phyloP scores from a whole-genome alignment of 1,140 invertebrate species.

The Trinorchestia longiramus region DNA sequence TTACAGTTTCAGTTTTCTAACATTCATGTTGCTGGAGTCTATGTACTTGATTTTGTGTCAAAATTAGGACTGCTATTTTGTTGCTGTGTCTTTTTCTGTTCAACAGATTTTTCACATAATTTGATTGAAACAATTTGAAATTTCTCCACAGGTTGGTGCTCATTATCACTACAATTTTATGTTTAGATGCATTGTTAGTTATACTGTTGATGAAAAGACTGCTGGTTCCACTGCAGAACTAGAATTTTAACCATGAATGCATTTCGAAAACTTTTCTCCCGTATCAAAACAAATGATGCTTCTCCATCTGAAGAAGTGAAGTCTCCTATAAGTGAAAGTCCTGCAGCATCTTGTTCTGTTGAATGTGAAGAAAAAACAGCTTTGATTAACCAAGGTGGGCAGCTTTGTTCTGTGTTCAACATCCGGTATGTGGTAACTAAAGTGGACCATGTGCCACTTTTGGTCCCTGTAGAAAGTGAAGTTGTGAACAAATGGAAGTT shows the following conservation, averaged over 20 bases:
- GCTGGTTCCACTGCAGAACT: neutral
- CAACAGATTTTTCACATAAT: neutral
- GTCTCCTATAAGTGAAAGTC: neutral
- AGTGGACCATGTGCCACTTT: conserved; percentile 1
- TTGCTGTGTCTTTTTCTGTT: neutral
- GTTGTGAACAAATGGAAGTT: conserved; percentile 10
- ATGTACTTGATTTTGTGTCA: neutral
- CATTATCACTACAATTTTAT: neutral
- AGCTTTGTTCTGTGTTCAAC: conserved; percentile 19
- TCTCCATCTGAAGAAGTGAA: neutral
- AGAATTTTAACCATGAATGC: neutral
- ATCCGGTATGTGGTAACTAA: conserved; percentile 22
- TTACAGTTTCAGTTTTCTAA: no score
- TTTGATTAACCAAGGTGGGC: conserved; percentile 12
- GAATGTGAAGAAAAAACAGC: conserved; percentile 3
- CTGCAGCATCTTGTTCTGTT: neutral
- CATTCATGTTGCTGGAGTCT: neutral
- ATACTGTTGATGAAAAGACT: neutral
- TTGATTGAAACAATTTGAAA: neutral
- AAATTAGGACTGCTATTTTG: neutral
- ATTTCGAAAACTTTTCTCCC: neutral
- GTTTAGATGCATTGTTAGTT: neutral
- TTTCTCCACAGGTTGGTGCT: neutral
- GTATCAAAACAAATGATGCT: neutral
- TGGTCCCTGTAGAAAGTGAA: neutral